These are phyloP conservation scores for Azorinus chamasolen DNA, from an alignment of 2,888 invertebrate species.

Conservation along the genomic window DNA sequence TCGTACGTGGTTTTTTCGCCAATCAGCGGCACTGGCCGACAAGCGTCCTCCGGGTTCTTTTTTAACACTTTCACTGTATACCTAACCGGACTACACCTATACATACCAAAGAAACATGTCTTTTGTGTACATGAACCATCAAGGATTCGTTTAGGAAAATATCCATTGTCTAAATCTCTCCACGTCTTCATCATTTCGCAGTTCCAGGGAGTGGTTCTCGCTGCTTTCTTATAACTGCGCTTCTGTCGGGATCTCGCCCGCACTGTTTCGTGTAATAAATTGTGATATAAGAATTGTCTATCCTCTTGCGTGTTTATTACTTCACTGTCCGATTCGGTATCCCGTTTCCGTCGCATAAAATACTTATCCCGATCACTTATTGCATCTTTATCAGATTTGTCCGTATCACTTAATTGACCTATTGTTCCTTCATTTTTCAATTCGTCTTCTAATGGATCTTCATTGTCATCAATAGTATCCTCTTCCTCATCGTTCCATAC, in stretches of 20 bases:
- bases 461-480: conserved; percentile 45
- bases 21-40: conserved; percentile 79
- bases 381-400: conserved; percentile 2
- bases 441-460: conserved; percentile 55
- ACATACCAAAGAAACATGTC: conserved; percentile 80
- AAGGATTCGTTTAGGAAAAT: conserved; percentile 77
- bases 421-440: conserved; percentile 49
- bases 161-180: conserved; percentile 51
- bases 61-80: conserved; percentile 80
- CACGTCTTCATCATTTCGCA: conserved; percentile 47
- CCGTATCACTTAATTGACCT: conserved; percentile 19
- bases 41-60: conserved; percentile 76
- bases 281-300: conserved; percentile 56
- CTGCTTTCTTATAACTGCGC: conserved; percentile 59
- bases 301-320: conserved; percentile 43
- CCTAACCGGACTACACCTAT: conserved; percentile 79
- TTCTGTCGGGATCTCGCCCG: conserved; percentile 44
- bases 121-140: conserved; percentile 76
- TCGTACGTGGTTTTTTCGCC: conserved; percentile 77
- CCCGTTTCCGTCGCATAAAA: conserved; percentile 70
- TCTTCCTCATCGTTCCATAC: conserved; percentile 49
- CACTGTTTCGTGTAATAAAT: conserved; percentile 45
- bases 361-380: conserved; percentile 62
- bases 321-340: conserved; percentile 23
- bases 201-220: conserved; percentile 73